Evolutionary conservation across 1,140 invertebrate species (phyloP).

Genomic region (Popillia japonica): DNA sequence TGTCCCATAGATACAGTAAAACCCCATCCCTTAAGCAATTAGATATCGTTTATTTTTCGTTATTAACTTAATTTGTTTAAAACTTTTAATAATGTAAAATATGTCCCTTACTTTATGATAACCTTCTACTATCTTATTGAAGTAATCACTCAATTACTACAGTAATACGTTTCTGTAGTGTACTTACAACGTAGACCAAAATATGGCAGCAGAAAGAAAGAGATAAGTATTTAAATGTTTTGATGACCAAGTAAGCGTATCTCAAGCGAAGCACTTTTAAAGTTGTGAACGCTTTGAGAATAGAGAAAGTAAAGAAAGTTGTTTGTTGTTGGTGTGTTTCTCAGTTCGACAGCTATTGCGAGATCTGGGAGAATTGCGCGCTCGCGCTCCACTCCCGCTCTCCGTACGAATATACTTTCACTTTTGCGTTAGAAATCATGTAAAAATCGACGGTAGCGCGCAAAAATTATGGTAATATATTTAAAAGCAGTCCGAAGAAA

Average conservation of each 20-base stretch:
- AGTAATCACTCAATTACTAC: no score
- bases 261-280: constrained; percentile 12
- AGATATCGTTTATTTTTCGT: no score
- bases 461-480: constrained; percentile 14
- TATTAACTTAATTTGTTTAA: no score
- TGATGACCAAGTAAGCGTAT: background rate
- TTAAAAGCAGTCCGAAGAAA: background rate
- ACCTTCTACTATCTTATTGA: no score
- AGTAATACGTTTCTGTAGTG: no score
- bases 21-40: no score
- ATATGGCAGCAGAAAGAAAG: no score
- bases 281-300: constrained; percentile 16
- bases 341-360: constrained; percentile 24
- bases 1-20: no score
- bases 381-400: background rate
- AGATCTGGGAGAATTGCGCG: background rate
- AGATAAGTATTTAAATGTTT: background rate
- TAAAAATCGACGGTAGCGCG: background rate
- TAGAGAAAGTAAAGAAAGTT: constrained; percentile 35
- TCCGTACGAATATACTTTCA: background rate
- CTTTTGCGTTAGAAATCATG: constrained; percentile 34
- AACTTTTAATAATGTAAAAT: no score
- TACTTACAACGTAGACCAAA: no score
- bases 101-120: no score
- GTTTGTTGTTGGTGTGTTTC: constrained; percentile 23